Evolutionary conservation across 2,797 vertebrate species (phyloP).

Genomic region (Taenioides sp.): DNA sequence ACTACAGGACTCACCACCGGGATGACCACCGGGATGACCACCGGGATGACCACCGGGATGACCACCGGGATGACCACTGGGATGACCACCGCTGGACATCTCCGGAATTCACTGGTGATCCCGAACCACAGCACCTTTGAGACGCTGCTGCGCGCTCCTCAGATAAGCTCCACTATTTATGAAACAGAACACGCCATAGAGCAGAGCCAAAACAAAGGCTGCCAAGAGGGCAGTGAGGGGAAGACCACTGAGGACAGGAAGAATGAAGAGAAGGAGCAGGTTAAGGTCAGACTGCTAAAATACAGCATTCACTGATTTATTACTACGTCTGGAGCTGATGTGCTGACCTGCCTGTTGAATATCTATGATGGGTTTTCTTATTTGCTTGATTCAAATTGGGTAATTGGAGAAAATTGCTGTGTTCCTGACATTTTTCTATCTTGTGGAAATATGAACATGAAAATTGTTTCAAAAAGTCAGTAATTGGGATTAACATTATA

Average conservation of each 20-base stretch:
- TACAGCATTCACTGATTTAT: not conserved
- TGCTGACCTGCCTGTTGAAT: too few species aligned
- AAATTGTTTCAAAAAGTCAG: too few species aligned
- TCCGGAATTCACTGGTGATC: conserved; percentile 42
- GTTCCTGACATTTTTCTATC: too few species aligned
- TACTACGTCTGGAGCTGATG: not conserved
- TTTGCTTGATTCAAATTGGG: too few species aligned
- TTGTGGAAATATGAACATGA: too few species aligned
- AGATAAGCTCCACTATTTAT: conserved; percentile 41
- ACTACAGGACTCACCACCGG: conserved; percentile 17
- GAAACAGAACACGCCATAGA: conserved; percentile 44
- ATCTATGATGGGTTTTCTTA: too few species aligned
- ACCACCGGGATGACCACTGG: conserved; percentile 35
- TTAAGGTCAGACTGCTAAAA: conserved; percentile 53
- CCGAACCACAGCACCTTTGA: conserved; percentile 60
- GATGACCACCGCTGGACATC: conserved; percentile 32
- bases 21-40: conserved; percentile 4
- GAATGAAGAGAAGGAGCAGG: conserved; percentile 46
- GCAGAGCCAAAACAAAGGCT: conserved; percentile 43
- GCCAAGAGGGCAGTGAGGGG: conserved; percentile 46
- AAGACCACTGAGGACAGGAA: conserved; percentile 39
- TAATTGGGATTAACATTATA: too few species aligned
- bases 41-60: conserved; percentile 39
- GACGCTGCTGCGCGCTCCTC: conserved; percentile 41
- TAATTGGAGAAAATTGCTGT: too few species aligned